These are phyloP conservation scores for Daktulosphaira vitifoliae DNA, from an alignment of 1,140 invertebrate genomes.

Conservation along the genomic window DNA sequence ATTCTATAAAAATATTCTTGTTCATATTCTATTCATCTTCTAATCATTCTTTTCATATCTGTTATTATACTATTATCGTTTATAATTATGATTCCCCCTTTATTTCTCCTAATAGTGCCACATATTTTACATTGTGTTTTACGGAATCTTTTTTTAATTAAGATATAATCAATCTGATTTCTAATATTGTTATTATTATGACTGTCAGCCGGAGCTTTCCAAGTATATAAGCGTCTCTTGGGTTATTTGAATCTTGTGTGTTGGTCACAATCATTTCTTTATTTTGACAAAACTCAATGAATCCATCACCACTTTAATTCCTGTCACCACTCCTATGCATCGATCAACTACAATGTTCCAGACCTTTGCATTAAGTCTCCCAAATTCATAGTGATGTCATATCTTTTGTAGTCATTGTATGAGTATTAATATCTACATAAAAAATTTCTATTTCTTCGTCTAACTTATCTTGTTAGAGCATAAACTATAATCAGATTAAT, in stretches of 20 bases:
- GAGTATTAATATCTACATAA: conserved; percentile 34
- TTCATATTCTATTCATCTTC: conserved; percentile 34
- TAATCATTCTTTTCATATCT: conserved; percentile 30
- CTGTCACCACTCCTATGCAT: background rate
- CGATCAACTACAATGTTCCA: conserved; percentile 29
- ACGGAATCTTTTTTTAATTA: too few relatives aligned
- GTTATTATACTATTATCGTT: conserved; percentile 28
- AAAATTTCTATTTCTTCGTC: conserved; percentile 38
- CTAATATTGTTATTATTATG: too few relatives aligned
- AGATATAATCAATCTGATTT: too few relatives aligned
- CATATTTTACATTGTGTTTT: too few relatives aligned
- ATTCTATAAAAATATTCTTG: conserved; percentile 3
- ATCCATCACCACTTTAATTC: too few relatives aligned
- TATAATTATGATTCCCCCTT: background rate
- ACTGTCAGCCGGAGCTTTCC: too few relatives aligned
- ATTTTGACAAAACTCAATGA: too few relatives aligned
- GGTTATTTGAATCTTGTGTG: too few relatives aligned
- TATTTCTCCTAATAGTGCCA: conserved; percentile 22
- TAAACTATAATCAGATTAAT: conserved; percentile 42
- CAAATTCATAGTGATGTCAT: conserved; percentile 36
- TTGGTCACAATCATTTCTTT: too few relatives aligned
- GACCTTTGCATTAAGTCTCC: conserved; percentile 41
- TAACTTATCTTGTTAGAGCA: conserved; percentile 39
- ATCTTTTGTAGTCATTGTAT: conserved; percentile 26
- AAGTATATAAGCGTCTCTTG: too few relatives aligned